phyloP scores from a whole-genome alignment of 2,113 vertebrate genomes.

The Cervus canadensis region DNA sequence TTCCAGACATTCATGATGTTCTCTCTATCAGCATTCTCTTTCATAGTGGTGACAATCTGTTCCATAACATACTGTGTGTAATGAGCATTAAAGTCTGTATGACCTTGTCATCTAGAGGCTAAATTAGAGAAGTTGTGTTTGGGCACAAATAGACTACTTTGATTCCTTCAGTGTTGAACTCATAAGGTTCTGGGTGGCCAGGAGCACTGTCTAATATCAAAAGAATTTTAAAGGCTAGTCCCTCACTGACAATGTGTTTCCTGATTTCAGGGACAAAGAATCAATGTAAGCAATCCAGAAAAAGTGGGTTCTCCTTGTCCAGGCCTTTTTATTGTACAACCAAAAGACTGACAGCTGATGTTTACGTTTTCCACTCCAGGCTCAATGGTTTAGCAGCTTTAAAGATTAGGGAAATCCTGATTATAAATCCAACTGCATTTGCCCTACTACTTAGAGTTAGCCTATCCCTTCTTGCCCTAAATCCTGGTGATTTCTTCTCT shows the following conservation, averaged over 20 bases:
- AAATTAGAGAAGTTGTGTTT: background rate
- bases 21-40: background rate
- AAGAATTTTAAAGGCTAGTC: background rate
- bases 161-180: background rate
- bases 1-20: background rate
- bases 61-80: background rate
- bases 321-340: background rate
- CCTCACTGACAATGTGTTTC: background rate
- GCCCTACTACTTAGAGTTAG: background rate
- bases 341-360: background rate
- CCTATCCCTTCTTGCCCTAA: background rate
- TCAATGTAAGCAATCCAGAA: background rate
- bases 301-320: background rate
- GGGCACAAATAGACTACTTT: background rate
- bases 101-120: background rate
- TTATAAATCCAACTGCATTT: background rate
- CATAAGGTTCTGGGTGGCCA: background rate
- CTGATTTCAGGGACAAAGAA: background rate
- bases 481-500: background rate
- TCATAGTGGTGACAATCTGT: background rate
- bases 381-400: background rate
- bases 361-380: background rate
- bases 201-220: background rate
- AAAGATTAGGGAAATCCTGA: background rate
- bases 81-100: background rate